phyloP scores from a whole-genome alignment of 2,888 invertebrate species.

The Horisme vitalbata region DNA sequence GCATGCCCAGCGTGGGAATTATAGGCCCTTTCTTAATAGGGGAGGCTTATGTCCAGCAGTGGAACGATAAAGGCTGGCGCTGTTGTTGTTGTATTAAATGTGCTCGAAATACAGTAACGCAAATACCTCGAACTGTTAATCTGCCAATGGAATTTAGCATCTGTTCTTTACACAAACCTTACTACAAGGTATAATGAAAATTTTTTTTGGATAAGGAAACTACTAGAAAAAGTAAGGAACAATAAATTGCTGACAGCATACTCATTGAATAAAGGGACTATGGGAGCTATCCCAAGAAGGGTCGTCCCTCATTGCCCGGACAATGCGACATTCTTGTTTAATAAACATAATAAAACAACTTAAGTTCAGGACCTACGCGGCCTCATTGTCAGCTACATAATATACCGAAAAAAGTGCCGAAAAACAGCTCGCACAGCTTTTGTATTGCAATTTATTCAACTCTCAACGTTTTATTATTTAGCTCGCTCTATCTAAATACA shows the following conservation, averaged over 20 bases:
- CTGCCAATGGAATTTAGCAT: neutral
- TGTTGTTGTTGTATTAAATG: no score
- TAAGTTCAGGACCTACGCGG: constrained; percentile 12
- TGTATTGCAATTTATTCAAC: no score
- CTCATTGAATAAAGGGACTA: constrained; percentile 52
- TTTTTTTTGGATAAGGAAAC: constrained; percentile 52
- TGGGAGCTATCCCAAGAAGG: constrained; percentile 50
- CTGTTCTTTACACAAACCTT: constrained; percentile 7
- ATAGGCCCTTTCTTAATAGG: no score
- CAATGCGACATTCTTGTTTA: constrained; percentile 56
- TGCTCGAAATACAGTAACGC: neutral
- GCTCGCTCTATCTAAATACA: constrained; percentile 26
- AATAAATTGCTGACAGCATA: constrained; percentile 49
- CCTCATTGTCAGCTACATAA: neutral
- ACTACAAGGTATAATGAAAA: constrained; percentile 52
- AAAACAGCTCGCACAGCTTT: constrained; percentile 24
- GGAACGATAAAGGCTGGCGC: no score
- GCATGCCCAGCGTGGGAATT: no score
- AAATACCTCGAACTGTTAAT: neutral
- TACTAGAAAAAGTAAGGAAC: constrained; percentile 48
- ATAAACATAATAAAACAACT: constrained; percentile 41
- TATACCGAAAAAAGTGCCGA: constrained; percentile 1
- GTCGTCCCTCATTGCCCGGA: constrained; percentile 46
- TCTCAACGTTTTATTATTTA: constrained; percentile 27
- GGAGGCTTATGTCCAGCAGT: no score